A percentile compares a stretch with the other conserved stretches of the same genome.
phyloP scores from a whole-genome alignment of 2,113 vertebrate species.

The Eretmochelys imbricata region DNA sequence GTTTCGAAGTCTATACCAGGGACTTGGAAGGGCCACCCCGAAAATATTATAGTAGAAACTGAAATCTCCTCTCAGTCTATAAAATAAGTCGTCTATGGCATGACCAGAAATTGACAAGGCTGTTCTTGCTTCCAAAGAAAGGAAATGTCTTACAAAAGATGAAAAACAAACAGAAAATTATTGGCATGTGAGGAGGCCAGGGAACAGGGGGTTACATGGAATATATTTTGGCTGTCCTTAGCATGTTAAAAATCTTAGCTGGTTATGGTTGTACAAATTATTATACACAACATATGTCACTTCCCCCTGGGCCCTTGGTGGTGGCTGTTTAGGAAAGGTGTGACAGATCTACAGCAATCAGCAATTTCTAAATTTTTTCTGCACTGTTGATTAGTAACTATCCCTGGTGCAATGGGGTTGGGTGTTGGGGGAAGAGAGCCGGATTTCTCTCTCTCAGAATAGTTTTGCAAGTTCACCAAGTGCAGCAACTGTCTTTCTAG shows the following conservation, averaged over 20 bases:
- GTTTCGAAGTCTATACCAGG: background rate
- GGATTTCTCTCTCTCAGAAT: background rate
- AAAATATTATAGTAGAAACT: background rate
- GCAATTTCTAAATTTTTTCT: background rate
- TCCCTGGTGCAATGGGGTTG: background rate
- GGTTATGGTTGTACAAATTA: fast-evolving
- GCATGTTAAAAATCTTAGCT: background rate
- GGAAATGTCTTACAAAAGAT: background rate
- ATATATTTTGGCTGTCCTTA: background rate
- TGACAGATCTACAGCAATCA: background rate
- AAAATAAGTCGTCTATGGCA: background rate
- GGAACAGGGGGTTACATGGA: background rate
- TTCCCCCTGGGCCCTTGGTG: background rate
- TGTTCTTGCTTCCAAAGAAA: background rate
- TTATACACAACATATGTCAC: background rate
- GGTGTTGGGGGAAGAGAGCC: background rate
- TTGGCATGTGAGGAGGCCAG: background rate
- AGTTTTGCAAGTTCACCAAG: background rate
- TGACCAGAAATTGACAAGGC: background rate
- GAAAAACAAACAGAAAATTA: background rate
- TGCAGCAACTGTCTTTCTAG: background rate
- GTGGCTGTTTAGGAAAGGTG: background rate
- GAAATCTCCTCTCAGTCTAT: background rate
- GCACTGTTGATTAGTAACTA: background rate
- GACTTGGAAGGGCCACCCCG: background rate